These are phyloP conservation scores for Danio kyathit DNA, from an alignment of 2,797 vertebrate species.

Conservation along the genomic window DNA sequence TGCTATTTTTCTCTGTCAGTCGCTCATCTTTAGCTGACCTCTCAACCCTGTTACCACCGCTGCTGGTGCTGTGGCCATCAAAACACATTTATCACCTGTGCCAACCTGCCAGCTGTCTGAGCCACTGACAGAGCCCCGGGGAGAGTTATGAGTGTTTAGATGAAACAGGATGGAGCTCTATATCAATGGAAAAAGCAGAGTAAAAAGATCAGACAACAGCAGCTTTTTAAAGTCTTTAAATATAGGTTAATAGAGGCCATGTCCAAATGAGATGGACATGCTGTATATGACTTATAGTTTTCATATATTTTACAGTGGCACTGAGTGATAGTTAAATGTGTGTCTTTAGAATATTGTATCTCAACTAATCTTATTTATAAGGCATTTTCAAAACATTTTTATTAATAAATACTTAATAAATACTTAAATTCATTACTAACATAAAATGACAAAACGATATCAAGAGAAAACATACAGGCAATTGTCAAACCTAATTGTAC, in stretches of 20 bases:
- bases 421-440: too few relatives aligned
- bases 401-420: too few relatives aligned
- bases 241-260: conserved; percentile 4
- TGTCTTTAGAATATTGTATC: too few relatives aligned
- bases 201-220: not conserved
- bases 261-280: not conserved
- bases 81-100: conserved; percentile 28
- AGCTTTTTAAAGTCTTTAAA: conserved; percentile 18
- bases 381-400: too few relatives aligned
- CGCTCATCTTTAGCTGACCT: not conserved
- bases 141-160: conserved; percentile 38
- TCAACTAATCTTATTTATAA: too few relatives aligned
- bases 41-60: not conserved
- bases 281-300: not conserved
- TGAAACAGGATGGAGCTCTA: conserved; percentile 13
- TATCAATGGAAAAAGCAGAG: conserved; percentile 6
- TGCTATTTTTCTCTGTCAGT: conserved; percentile 20
- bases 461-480: too few relatives aligned
- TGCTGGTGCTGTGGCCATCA: conserved; percentile 27
- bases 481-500: too few relatives aligned
- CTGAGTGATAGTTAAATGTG: not conserved
- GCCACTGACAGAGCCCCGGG: not conserved
- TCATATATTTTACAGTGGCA: not conserved
- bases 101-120: conserved; percentile 22
- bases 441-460: too few relatives aligned